Conservation (phyloP, 1,140 invertebrate genomes). For the Cepaea nemoralis region DNA sequence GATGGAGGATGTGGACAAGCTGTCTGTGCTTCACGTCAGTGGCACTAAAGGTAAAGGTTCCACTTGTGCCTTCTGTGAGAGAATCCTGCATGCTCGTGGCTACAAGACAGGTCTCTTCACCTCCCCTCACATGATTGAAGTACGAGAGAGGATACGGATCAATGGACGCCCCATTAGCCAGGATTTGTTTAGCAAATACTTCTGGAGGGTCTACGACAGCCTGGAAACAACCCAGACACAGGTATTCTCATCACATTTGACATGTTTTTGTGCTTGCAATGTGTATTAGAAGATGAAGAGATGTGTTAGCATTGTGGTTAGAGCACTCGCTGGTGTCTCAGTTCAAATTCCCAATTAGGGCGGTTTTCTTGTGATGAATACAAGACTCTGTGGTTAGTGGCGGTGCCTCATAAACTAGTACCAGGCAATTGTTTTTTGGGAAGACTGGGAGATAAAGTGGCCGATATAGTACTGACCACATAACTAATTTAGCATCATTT, state of each 20-base stretch:
- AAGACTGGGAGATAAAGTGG: no score
- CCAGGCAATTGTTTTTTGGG: no score
- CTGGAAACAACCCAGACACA: constrained; percentile 67
- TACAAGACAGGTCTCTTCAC: constrained; percentile 92
- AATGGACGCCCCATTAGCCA: constrained; percentile 85
- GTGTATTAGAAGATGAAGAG: no score
- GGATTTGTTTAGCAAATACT: constrained; percentile 83
- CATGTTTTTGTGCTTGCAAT: no score
- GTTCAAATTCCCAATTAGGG: no score
- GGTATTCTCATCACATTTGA: background rate
- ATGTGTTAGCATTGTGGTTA: no score
- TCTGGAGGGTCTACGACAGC: constrained; percentile 86
- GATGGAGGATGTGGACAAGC: constrained; percentile 71
- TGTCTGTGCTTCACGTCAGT: constrained; percentile 92
- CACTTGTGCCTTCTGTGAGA: constrained; percentile 93
- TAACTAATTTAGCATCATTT: no score
- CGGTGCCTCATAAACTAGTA: no score
- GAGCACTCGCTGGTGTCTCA: no score
- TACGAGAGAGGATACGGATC: constrained; percentile 92
- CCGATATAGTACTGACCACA: no score
- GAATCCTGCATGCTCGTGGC: constrained; percentile 87
- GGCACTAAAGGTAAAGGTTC: constrained; percentile 96
- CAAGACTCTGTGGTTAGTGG: no score
- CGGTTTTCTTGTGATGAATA: no score
- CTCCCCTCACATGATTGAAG: constrained; percentile 93